phyloP scores from a whole-genome alignment of 2,797 vertebrate genomes.

The Gallinago stenura region DNA sequence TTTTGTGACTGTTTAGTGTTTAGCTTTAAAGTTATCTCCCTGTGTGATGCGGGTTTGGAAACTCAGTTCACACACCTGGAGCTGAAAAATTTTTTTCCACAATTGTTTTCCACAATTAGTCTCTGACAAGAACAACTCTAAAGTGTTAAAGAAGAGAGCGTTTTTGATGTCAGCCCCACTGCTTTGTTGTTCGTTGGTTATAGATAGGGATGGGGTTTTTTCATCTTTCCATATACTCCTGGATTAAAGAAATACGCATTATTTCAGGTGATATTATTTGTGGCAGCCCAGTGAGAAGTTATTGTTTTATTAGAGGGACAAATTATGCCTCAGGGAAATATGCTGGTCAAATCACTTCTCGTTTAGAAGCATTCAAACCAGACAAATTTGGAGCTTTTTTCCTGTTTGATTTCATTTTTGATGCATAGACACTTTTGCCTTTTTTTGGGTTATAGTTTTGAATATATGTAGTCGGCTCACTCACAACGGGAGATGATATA shows the following conservation, averaged over 20 bases:
- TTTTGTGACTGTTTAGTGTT: background rate
- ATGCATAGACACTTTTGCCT: background rate
- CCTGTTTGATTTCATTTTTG: background rate
- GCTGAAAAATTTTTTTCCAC: background rate
- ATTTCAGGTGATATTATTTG: background rate
- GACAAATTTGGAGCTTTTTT: background rate
- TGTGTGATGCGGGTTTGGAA: background rate
- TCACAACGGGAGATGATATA: constrained; percentile 18
- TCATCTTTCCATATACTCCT: background rate
- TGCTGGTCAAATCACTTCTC: background rate
- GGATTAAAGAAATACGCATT: background rate
- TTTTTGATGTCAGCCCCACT: background rate
- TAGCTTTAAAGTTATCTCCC: background rate
- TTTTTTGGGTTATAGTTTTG: constrained; percentile 6
- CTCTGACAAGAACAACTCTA: background rate
- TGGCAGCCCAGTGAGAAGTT: background rate
- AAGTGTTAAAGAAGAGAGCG: background rate
- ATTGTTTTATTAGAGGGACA: background rate
- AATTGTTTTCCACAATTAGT: background rate
- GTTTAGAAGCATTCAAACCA: background rate
- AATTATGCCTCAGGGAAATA: background rate
- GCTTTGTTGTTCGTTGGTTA: background rate
- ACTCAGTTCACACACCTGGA: background rate
- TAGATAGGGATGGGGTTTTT: background rate
- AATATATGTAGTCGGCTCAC: background rate